Conservation (phyloP, 1,140 invertebrate species). For the Aphaenogaster floridana region DNA sequence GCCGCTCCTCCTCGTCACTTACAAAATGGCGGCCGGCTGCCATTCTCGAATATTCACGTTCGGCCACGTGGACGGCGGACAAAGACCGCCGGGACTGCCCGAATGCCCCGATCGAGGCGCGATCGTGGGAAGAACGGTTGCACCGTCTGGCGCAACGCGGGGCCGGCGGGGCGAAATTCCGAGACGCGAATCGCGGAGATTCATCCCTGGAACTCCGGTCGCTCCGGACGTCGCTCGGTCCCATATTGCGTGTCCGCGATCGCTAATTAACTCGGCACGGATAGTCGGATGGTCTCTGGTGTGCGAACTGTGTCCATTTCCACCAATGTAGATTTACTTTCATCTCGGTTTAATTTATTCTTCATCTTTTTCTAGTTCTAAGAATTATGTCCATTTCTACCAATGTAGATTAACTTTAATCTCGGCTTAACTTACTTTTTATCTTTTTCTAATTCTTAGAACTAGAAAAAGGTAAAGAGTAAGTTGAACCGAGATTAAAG, state of each 20-base stretch:
- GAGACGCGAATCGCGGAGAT: neutral
- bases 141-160: conserved; percentile 14
- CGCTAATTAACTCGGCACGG: neutral
- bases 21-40: conserved; percentile 85
- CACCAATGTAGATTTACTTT: too few relatives aligned
- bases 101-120: neutral
- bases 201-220: neutral
- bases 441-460: too few relatives aligned
- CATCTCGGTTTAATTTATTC: too few relatives aligned
- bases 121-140: neutral
- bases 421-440: too few relatives aligned
- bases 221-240: neutral
- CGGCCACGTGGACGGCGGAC: conserved; percentile 84
- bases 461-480: too few relatives aligned
- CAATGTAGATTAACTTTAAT: too few relatives aligned
- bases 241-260: conserved; percentile 21
- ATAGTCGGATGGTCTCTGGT: neutral
- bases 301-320: neutral
- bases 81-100: conserved; percentile 49
- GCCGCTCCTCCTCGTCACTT: conserved; percentile 72
- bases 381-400: too few relatives aligned
- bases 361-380: too few relatives aligned
- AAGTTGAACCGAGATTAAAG: too few relatives aligned
- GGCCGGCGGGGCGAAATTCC: neutral
- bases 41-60: conserved; percentile 84